Conservation (phyloP, 1,140 invertebrate genomes). For the Rhyzopertha dominica region DNA sequence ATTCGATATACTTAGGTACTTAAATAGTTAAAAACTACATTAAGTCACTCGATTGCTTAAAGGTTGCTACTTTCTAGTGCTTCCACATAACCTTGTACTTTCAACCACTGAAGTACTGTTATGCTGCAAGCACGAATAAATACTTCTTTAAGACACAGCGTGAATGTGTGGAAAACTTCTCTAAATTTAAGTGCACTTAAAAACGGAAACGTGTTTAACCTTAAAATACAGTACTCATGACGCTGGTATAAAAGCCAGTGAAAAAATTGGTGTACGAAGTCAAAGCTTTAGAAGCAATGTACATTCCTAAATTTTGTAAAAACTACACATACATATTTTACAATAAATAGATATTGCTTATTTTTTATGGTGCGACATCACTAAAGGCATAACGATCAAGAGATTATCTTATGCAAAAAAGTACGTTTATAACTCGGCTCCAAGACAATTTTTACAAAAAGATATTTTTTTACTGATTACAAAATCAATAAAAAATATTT, state of each 20-base stretch:
- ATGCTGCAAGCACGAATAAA: too few relatives aligned
- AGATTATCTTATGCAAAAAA: constrained; percentile 15
- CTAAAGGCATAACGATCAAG: constrained; percentile 26
- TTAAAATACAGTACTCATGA: constrained; percentile 18
- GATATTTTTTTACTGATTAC: constrained; percentile 1
- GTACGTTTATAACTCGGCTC: background rate
- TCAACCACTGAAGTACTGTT: too few relatives aligned
- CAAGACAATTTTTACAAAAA: background rate
- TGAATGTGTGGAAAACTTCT: constrained; percentile 27
- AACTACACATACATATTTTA: constrained; percentile 10
- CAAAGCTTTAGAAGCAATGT: constrained; percentile 2
- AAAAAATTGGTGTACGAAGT: background rate
- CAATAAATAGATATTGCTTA: constrained; percentile 23
- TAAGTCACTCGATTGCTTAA: too few relatives aligned
- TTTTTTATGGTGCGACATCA: constrained; percentile 8
- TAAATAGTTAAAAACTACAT: too few relatives aligned
- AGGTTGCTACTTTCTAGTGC: too few relatives aligned
- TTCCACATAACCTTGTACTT: too few relatives aligned
- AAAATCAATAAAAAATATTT: constrained; percentile 13
- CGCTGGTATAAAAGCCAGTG: constrained; percentile 9
- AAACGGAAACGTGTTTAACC: constrained; percentile 26
- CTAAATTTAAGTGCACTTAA: constrained; percentile 22
- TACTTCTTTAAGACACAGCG: constrained; percentile 33
- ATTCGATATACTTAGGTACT: too few relatives aligned
- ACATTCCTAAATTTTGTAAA: constrained; percentile 5